Evolutionary conservation across 1,140 invertebrate genomes (phyloP), one percentile per base, ranked within the genome.

Genomic region (Drosophila rufa): DNA sequence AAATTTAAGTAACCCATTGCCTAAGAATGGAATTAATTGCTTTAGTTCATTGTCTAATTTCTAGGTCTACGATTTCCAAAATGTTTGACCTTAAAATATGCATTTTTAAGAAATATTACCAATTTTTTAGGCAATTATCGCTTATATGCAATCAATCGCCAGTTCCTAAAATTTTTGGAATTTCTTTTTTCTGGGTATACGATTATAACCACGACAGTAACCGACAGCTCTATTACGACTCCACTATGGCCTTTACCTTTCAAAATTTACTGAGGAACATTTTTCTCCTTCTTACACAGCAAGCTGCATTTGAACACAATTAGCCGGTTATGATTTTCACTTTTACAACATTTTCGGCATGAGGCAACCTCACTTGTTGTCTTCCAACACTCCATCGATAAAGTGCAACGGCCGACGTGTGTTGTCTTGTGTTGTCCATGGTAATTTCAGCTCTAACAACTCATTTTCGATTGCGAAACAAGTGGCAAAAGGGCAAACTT

Each of bases 291-390:
- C 60, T 75, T 73, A 80, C 55, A 67, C 73, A 80, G 79, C 59
- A 81, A 70, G 55, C 61, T 69, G 80, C 75, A 79, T 80, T 83
- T 75, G 76, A 89, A 83, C 87, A 80, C 80, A 89, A 87, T 89
- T 87, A 89, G 81, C 80, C 80, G 80, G 80, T 73, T 87, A 87
- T 87, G 84, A 89, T 89, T 87, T 87, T 80, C 80, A 87, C 83
- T 87, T 87, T 79, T 81, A 59, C 27, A 65, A 51, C 74, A 67
- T 76, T 77, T 67, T 60, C 17, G 40, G 30, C 25, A 70, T 70
- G 68, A 47, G 50, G 68, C 68, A 71, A 42, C 36, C 15, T 66
- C 46, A 48, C 42, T 36, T 17, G 53, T 11, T 43, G 53, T 56
- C 53, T 56, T 46, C 67, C 66, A 70, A 48, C 55, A 67, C 27